Base-by-base conservation (phyloP, 2,888 invertebrate species). In the Plutella xylostella region DNA sequence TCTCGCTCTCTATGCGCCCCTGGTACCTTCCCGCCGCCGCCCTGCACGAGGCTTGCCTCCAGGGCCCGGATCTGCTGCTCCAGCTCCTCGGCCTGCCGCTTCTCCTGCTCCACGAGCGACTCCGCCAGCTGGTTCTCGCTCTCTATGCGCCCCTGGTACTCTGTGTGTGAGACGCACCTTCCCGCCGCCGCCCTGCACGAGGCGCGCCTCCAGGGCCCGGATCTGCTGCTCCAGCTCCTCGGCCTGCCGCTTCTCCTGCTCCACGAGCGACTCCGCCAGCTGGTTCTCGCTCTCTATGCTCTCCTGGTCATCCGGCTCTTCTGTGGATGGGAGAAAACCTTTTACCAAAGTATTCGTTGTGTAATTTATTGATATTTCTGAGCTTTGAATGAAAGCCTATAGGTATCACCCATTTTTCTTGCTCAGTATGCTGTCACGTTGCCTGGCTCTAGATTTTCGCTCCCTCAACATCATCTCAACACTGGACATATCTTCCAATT, bases 151-250 rank as follows among this genome's bases (percentile, higher is more conserved):
- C n/a, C n/a, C n/a, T 1, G 11, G 37, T 5, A 20, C 18, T 9
- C 14, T 21, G 39, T 12, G 3, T 11, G n/a, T 3, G 15, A 41
- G 35, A 9, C 37, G 31, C 35, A 43, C 39, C 12, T 70, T 72
- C 9, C 69, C 77, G 34, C 54, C 58, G 19, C 53, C 65, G 1
- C 98, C 98, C 56, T 92, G 92, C 40, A 99, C 90, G 67, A 99
- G 88, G 61, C 98, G 94, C 60, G 95, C 96, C 72, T 99, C 98
- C 63, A 99, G 87, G 48, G 93, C 90, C 46, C 88, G 87, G 53
- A 97, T 89, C 68, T 94, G 92, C 25, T 87, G 85, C 18, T 91
- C 89, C 47, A 98, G 72, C 58, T 92, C 92, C 51, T 92, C 91
- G 17, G 89, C 90, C 68, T 89, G 89, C 54, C 88, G 85, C 52